Conservation (phyloP, 2,797 vertebrate genomes). For the Rhinogobio ventralis region DNA sequence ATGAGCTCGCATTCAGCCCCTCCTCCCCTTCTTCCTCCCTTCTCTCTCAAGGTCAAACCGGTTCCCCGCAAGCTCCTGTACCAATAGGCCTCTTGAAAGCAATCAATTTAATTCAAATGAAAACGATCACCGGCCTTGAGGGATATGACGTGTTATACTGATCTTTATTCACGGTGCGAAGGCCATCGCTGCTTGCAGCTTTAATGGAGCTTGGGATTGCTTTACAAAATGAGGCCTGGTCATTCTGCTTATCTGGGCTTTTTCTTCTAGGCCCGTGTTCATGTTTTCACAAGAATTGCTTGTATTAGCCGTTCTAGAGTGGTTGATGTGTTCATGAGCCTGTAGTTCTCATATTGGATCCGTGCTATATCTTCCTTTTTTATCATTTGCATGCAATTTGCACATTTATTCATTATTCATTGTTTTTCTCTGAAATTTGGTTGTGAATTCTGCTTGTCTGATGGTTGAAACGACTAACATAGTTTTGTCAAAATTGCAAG, state of each 20-base stretch:
- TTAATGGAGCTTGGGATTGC: not conserved
- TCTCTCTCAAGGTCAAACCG: constrained; percentile 65
- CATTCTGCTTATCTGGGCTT: not conserved
- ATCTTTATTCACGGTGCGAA: not conserved
- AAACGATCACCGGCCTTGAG: not conserved
- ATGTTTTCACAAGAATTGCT: not conserved
- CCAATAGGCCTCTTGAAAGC: constrained; percentile 10
- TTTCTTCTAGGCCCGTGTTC: not conserved
- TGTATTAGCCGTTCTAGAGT: not conserved
- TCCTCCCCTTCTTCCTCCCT: constrained; percentile 17
- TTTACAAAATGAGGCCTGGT: not conserved
- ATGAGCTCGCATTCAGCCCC: constrained; percentile 18
- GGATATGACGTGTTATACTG: not conserved
- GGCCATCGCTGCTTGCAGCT: not conserved
- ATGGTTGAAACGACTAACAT: not conserved
- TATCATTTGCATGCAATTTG: not conserved
- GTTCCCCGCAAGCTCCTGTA: constrained; percentile 45
- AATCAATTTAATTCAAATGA: not conserved
- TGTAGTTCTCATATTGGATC: not conserved
- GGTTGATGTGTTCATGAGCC: not conserved
- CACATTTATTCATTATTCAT: not conserved
- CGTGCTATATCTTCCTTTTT: not conserved
- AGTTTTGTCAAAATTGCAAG: not conserved
- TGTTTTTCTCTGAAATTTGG: not conserved
- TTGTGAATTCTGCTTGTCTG: not conserved